Conservation (phyloP, 2,888 invertebrate species). For the Drosophila kokeensis region DNA sequence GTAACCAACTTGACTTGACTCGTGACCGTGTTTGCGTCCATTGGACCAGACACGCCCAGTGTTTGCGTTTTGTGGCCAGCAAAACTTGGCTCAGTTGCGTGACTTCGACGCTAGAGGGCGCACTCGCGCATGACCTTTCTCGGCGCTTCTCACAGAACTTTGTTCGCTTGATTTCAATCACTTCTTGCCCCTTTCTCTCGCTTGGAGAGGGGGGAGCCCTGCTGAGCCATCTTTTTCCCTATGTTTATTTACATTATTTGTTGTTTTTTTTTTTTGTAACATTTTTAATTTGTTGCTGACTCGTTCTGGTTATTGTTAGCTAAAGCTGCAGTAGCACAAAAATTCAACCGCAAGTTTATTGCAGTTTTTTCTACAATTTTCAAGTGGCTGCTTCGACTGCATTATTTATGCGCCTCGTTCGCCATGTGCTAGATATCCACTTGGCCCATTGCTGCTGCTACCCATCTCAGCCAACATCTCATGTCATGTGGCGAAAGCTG, state of each 20-base stretch:
- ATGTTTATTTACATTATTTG: constrained; percentile 57
- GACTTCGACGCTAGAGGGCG: constrained; percentile 28
- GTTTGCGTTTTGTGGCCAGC: constrained; percentile 28
- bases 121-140: constrained; percentile 43
- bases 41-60: constrained; percentile 39
- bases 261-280: constrained; percentile 33
- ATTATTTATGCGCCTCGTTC: constrained; percentile 73
- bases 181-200: constrained; percentile 17
- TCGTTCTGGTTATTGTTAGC: constrained; percentile 28
- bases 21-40: constrained; percentile 35
- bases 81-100: constrained; percentile 24
- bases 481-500: constrained; percentile 65
- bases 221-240: constrained; percentile 48
- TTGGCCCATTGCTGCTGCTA: constrained; percentile 44
- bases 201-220: constrained; percentile 5
- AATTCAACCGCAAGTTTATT: constrained; percentile 59
- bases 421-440: constrained; percentile 75
- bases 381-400: constrained; percentile 67
- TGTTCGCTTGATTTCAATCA: constrained; percentile 10
- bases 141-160: constrained; percentile 28
- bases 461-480: constrained; percentile 48
- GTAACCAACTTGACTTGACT: constrained; percentile 36
- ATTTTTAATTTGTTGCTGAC: constrained; percentile 62
- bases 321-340: constrained; percentile 6
- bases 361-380: constrained; percentile 57